Base-by-base conservation (phyloP, 2,797 vertebrate species). In the Xenopus petersii region DNA sequence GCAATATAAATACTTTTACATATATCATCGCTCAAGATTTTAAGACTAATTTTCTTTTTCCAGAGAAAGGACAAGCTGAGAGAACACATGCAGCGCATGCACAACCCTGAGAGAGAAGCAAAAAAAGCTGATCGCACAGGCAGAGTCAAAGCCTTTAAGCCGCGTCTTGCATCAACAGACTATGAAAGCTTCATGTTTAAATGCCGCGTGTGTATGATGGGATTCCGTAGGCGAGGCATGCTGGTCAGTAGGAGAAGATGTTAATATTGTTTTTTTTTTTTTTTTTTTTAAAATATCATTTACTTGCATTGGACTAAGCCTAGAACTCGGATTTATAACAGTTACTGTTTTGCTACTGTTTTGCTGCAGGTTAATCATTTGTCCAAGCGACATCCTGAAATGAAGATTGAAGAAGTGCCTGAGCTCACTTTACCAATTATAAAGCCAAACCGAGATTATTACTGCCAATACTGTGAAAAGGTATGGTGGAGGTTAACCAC, bases 61-160 rank as follows among this genome's bases (percentile, higher is more conserved):
- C 70, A 99, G 97, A 94, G 98, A 79, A 99, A 99, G 77, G 98
- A 99, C 88, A 99, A 99, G 71, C 89, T 99, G 55, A 92, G 96
- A 60, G 98, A 99, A 80, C 98, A 99, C 88, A 99, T 99, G 98
- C 96, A 99, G 75, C 92, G 98, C 42, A 99, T 99, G 98, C 98
- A 99, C 83, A 99, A 99, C 71, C 98, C 98, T 0, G 98, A 99
- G 82, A 89, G 97, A 55, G 98, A 99, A 82, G 96, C 96, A 67
- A 98, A 95, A 89, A 98, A 98, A 82, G 95, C 96, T 0, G 96
- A 98, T 82, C 92, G 96, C 4, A 94, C 93, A 79, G 95, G 96
- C 79, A 95, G 96, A 75, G 94, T 95, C 58, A 99, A 99, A 83
- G 88, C 94, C 0, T 93, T 97, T 79, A 99, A 98, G 75, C 93